These are phyloP conservation scores for Synchiropus splendidus DNA, from an alignment of 2,113 vertebrate genomes.

Conservation along the genomic window DNA sequence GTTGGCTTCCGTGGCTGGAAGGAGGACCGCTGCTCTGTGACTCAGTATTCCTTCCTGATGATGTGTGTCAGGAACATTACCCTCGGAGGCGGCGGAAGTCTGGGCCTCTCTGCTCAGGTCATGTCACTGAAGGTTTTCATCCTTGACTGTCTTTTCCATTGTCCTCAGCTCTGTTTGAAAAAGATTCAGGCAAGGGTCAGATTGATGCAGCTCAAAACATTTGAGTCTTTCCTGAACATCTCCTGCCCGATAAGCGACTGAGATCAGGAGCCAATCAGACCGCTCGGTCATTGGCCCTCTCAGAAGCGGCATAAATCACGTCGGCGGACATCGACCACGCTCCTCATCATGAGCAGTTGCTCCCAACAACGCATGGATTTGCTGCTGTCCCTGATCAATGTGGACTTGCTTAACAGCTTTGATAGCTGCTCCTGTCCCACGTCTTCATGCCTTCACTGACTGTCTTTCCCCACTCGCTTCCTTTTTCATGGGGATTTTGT, in stretches of 20 bases:
- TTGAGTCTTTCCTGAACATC: too few species aligned
- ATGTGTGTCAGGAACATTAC: too few species aligned
- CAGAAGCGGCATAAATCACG: slow-evolving; percentile 65
- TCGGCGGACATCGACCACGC: slow-evolving; percentile 59
- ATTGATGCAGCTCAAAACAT: too few species aligned
- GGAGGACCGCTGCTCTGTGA: too few species aligned
- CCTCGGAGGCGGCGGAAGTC: too few species aligned
- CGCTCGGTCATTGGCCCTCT: slow-evolving; percentile 62
- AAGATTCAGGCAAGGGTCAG: too few species aligned
- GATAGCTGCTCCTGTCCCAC: slow-evolving; percentile 40
- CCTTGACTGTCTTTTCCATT: too few species aligned
- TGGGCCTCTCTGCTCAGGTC: too few species aligned
- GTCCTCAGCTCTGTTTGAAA: too few species aligned
- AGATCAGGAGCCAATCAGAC: slow-evolving; percentile 58
- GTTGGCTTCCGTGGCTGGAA: too few species aligned
- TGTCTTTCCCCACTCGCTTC: slow-evolving; percentile 37
- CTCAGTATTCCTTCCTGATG: too few species aligned
- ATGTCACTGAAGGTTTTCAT: too few species aligned
- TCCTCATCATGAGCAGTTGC: slow-evolving; percentile 62
- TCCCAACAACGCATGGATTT: slow-evolving; percentile 70
- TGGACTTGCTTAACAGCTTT: slow-evolving; percentile 63
- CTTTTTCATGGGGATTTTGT: slow-evolving; percentile 56
- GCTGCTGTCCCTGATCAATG: slow-evolving; percentile 70
- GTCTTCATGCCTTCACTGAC: slow-evolving; percentile 22
- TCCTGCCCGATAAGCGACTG: slow-evolving; percentile 8